Conservation (phyloP, 2,113 vertebrate species). For the Argyrosomus japonicus region DNA sequence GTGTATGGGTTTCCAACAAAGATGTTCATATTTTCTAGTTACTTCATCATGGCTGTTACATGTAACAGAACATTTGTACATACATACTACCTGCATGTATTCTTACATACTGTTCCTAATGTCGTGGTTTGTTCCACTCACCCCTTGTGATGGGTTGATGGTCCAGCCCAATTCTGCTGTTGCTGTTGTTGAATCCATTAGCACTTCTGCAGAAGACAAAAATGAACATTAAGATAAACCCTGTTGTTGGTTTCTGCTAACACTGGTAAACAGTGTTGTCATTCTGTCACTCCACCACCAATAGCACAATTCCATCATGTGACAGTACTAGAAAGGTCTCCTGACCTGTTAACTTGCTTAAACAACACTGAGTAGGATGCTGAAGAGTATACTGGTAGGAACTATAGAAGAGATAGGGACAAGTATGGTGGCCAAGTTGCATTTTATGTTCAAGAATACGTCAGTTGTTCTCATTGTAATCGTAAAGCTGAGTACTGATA, state of each 20-base stretch:
- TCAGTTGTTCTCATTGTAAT: too few species aligned
- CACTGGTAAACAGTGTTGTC: neutral
- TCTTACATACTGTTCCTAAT: neutral
- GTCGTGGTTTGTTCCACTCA: conserved; percentile 80
- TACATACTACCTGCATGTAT: neutral
- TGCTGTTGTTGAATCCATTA: conserved; percentile 97
- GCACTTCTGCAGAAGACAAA: conserved; percentile 85
- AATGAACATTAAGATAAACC: neutral
- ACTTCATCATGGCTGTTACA: neutral
- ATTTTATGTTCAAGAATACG: too few species aligned
- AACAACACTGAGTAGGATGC: too few species aligned
- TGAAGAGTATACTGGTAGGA: too few species aligned
- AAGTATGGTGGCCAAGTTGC: too few species aligned
- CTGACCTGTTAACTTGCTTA: too few species aligned
- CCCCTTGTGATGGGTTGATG: conserved; percentile 92
- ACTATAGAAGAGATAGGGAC: too few species aligned
- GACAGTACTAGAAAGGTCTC: too few species aligned
- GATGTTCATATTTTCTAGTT: neutral
- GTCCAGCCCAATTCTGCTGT: conserved; percentile 97
- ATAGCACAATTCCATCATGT: too few species aligned
- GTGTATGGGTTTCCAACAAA: neutral
- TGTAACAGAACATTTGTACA: neutral
- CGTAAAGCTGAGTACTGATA: too few species aligned
- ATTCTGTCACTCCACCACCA: neutral
- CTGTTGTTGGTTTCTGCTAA: neutral